Conservation (phyloP, 2,797 vertebrate genomes). For the Rhinatrema bivittatum region DNA sequence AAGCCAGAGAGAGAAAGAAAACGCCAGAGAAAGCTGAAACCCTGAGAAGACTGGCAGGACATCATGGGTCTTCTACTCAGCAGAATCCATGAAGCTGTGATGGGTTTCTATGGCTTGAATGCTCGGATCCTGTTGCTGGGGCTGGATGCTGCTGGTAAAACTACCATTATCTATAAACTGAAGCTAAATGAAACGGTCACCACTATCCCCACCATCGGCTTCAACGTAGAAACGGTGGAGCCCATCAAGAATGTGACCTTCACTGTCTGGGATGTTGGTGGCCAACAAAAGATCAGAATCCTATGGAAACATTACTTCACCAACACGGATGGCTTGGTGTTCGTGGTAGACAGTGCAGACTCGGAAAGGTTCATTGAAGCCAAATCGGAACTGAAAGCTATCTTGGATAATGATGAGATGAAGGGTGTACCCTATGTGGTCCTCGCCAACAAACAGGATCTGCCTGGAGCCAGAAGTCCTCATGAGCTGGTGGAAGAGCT, state of each 20-base stretch:
- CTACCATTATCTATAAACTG: constrained; percentile 20
- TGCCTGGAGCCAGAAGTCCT: constrained; percentile 11
- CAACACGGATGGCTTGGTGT: constrained; percentile 56
- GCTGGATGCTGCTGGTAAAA: constrained; percentile 27
- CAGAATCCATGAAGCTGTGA: background rate
- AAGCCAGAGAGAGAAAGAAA: background rate
- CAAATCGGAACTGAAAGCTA: background rate
- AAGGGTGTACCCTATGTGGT: constrained; percentile 9
- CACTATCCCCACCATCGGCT: constrained; percentile 39
- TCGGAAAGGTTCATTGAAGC: constrained; percentile 14
- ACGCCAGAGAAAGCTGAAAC: background rate
- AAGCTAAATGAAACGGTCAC: constrained; percentile 15
- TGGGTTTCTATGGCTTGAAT: background rate
- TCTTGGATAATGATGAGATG: constrained; percentile 1
- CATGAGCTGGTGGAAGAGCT: constrained; percentile 10
- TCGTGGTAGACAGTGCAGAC: constrained; percentile 22
- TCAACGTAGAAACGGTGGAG: constrained; percentile 71
- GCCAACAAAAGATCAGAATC: constrained; percentile 67
- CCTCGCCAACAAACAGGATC: constrained; percentile 29
- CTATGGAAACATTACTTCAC: constrained; percentile 71
- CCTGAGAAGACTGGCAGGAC: background rate
- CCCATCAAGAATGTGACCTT: constrained; percentile 72
- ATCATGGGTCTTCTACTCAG: constrained; percentile 8
- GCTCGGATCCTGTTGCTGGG: constrained; percentile 21
- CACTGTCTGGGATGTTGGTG: constrained; percentile 75